These are phyloP conservation scores for Cotesia vestalis DNA, from an alignment of 1,140 invertebrate genomes.

Conservation along the genomic window DNA sequence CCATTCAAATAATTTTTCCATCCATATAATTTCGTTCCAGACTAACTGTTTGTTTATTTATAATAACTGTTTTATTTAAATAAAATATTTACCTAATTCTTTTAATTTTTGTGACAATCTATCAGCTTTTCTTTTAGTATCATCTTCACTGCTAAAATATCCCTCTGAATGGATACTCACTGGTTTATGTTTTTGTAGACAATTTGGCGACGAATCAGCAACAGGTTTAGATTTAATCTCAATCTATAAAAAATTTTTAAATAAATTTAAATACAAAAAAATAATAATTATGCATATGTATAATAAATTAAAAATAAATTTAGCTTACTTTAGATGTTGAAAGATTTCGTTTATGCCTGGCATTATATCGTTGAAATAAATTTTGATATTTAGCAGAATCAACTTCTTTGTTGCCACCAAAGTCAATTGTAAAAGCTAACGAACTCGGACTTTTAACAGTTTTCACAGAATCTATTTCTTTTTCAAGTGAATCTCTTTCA, in stretches of 20 bases:
- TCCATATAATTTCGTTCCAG: conserved; percentile 24
- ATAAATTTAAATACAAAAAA: no score
- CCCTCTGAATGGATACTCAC: conserved; percentile 75
- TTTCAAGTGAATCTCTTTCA: conserved; percentile 33
- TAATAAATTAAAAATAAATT: conserved; percentile 24
- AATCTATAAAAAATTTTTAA: conserved; percentile 44
- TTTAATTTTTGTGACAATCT: conserved; percentile 51
- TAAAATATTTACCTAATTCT: conserved; percentile 45
- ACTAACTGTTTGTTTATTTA: conserved; percentile 16
- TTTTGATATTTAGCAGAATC: conserved; percentile 72
- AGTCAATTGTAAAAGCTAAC: conserved; percentile 75
- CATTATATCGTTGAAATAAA: conserved; percentile 76
- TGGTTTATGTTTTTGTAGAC: conserved; percentile 61
- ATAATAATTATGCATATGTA: not conserved
- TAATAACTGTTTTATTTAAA: conserved; percentile 1
- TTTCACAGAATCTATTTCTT: conserved; percentile 24
- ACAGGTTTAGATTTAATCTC: conserved; percentile 60
- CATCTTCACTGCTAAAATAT: conserved; percentile 74
- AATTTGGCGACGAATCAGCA: conserved; percentile 51
- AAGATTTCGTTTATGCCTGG: conserved; percentile 74
- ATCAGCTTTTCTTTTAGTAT: conserved; percentile 55
- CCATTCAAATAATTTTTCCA: not conserved
- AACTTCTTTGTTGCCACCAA: conserved; percentile 70
- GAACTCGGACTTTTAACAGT: conserved; percentile 39
- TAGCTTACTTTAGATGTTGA: conserved; percentile 71